Percentiles rank a stretch among this genome's conserved stretches.
phyloP scores from a whole-genome alignment of 1,140 invertebrate genomes.

The Bombyx mandarina region DNA sequence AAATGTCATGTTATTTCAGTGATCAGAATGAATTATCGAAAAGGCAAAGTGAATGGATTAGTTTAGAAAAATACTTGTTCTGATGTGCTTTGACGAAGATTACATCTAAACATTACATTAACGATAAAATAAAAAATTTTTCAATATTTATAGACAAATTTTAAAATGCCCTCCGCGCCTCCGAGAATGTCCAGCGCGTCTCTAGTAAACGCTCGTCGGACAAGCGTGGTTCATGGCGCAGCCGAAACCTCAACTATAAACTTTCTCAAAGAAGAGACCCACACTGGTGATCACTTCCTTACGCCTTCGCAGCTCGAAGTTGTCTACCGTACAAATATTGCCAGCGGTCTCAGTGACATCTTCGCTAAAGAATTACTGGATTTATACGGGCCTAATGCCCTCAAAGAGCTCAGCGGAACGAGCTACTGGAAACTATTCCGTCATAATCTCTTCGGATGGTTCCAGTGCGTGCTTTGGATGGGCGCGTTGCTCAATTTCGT shows the following conservation, averaged over 20 bases:
- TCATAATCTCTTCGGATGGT: conserved; percentile 81
- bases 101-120: too few relatives aligned
- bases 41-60: too few relatives aligned
- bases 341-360: conserved; percentile 72
- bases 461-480: conserved; percentile 79
- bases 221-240: conserved; percentile 15
- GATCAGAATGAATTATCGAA: too few relatives aligned
- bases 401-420: conserved; percentile 75
- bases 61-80: too few relatives aligned
- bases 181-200: conserved; percentile 28
- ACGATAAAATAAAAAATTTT: too few relatives aligned
- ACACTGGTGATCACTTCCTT: conserved; percentile 81
- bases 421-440: conserved; percentile 79
- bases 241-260: conserved; percentile 30
- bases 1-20: too few relatives aligned
- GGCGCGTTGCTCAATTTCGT: conserved; percentile 79
- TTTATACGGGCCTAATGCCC: conserved; percentile 79
- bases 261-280: conserved; percentile 79
- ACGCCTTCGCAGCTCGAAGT: conserved; percentile 46
- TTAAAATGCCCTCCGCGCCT: conserved; percentile 22
- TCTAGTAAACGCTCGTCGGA: conserved; percentile 14
- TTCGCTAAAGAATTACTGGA: conserved; percentile 70
- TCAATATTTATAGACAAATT: too few relatives aligned
- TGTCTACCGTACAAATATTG: conserved; percentile 63
- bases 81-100: too few relatives aligned